phyloP scores from a whole-genome alignment of 2,797 vertebrate species.

The Psittacula derbiana region DNA sequence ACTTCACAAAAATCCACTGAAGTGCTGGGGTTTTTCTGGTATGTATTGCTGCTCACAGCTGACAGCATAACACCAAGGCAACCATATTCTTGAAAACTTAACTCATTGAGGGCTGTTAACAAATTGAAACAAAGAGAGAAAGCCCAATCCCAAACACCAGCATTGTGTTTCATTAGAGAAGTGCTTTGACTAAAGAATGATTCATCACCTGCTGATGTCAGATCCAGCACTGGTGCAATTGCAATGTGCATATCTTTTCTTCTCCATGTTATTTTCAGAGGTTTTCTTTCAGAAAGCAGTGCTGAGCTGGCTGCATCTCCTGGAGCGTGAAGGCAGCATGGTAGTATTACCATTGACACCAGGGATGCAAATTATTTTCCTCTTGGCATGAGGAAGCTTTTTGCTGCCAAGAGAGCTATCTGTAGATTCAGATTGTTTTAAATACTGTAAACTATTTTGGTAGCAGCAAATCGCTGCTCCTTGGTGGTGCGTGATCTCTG shows the following conservation, averaged over 20 bases:
- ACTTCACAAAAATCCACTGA: slow-evolving; percentile 63
- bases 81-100: slow-evolving; percentile 44
- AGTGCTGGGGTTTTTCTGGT: slow-evolving; percentile 45
- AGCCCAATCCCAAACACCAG: not conserved
- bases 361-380: slow-evolving; percentile 66
- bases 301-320: slow-evolving; percentile 55
- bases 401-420: slow-evolving; percentile 65
- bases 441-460: slow-evolving; percentile 73
- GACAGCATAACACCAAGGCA: slow-evolving; percentile 54
- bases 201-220: slow-evolving; percentile 54
- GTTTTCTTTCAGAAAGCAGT: not conserved
- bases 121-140: not conserved
- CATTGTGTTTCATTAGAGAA: not conserved
- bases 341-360: slow-evolving; percentile 62
- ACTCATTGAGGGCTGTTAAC: slow-evolving; percentile 7
- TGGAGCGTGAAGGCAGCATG: slow-evolving; percentile 39
- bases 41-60: slow-evolving; percentile 59
- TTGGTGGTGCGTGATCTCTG: slow-evolving; percentile 51
- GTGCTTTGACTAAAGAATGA: not conserved
- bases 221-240: slow-evolving; percentile 1
- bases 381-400: slow-evolving; percentile 61
- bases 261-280: not conserved
- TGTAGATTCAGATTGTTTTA: slow-evolving; percentile 68
- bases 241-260: slow-evolving; percentile 33
- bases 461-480: slow-evolving; percentile 55